Base-by-base conservation (phyloP, 2,888 invertebrate genomes). In the Cynaeus angustus region DNA sequence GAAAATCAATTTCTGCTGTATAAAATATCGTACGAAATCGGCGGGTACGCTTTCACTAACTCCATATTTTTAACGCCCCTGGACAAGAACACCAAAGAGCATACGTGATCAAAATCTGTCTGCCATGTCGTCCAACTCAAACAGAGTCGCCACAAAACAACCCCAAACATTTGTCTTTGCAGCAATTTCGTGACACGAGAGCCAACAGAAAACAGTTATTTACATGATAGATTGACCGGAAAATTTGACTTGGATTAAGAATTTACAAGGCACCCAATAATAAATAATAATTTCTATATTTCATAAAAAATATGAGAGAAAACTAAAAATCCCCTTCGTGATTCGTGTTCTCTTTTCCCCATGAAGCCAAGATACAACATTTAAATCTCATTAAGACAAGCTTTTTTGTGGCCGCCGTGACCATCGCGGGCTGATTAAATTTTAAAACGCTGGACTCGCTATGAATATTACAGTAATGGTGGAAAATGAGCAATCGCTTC, bases 191-290 rank as follows among this genome's bases (percentile, higher is more conserved):
- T 69, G 68, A 69, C 65, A 68, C 52, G 68, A 53, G 21, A 61
- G 2, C 21, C 21, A 4, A 61, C 55, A 68, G 56, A 69, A 68
- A 62, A 69, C 64, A 69, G 50, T 62, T 58, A 69, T 69, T 69
- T 69, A 65, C 64, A 69, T 69, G 68, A 69, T 69, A 69, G 68
- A 69, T 69, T 69, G 43, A 69, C 64, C 64, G 64, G 68, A 64
- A 69, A 65, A 69, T 69, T 69, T 58, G 68, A 68, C 68, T 68
- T 37, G 41, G 33, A 28, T 53, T 56, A 66, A 56, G 46, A 46
- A 66, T 66, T 66, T 37, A 66, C 56, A 38, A 66, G 10, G 45
- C 33, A 10, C 13, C 21, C 9, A 14, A 13, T 45, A 9, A 59
- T n/a, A n/a, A n/a, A n/a, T n/a, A 66, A 28, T 41, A 62, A 68